Percentiles rank a stretch among this genome's conserved stretches.
Conservation (phyloP, 1,140 invertebrate genomes). For the Lasaia peninsularis region DNA sequence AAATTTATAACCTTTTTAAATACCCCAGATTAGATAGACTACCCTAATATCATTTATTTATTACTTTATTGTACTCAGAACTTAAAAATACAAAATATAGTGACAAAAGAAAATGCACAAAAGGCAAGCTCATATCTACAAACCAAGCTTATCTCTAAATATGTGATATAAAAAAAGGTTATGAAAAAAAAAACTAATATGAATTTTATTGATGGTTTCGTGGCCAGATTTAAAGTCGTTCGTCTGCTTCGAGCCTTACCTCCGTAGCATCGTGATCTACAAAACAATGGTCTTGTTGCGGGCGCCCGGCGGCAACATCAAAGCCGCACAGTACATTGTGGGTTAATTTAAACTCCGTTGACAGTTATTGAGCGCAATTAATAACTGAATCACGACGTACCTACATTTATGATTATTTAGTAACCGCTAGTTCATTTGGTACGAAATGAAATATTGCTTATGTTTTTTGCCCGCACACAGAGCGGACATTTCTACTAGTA, state of each 20-base stretch:
- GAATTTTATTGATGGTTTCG: too few species aligned
- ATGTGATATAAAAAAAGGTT: too few species aligned
- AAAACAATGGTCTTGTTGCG: constrained; percentile 16
- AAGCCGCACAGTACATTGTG: constrained; percentile 10
- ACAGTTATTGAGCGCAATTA: constrained; percentile 19
- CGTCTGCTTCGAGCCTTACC: background rate
- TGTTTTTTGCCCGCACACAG: constrained; percentile 2
- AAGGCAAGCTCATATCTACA: too few species aligned
- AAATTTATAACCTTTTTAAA: too few species aligned
- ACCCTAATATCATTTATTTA: too few species aligned
- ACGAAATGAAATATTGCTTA: background rate
- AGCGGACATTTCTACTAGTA: background rate
- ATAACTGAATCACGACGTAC: constrained; percentile 14
- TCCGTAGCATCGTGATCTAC: constrained; percentile 3
- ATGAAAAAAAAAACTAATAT: too few species aligned
- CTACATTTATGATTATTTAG: constrained; percentile 7
- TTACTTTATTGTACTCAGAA: too few species aligned
- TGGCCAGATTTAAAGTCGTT: background rate
- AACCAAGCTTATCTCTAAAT: too few species aligned
- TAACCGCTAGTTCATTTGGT: constrained; percentile 9
- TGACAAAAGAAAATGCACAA: too few species aligned
- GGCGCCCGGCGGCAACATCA: constrained; percentile 16
- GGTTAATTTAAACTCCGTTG: constrained; percentile 16
- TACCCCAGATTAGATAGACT: too few species aligned
- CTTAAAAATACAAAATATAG: too few species aligned